Evolutionary conservation across 2,113 vertebrate genomes (phyloP), one percentile per base, ranked within the genome.

Genomic region (Cromileptes altivelis): DNA sequence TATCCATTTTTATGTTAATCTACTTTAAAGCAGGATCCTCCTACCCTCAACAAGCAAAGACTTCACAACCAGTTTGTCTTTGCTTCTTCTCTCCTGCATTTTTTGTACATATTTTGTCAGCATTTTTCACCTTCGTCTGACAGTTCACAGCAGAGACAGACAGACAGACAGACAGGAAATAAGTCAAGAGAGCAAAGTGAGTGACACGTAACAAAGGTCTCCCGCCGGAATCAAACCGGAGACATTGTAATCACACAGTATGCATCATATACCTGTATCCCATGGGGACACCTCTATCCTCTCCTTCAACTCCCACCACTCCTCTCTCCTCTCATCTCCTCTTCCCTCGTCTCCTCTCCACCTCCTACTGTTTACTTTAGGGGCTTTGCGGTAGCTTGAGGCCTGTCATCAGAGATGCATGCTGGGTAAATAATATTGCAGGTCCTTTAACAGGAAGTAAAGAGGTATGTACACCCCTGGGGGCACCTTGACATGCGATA

Each of bases 381-480:
- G 69, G 82, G 61, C 74, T 68, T 17, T 12, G 61, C 77, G 80
- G 82, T 67, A 87, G 79, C 88, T 84, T 70, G 85, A 91, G 87
- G 86, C 75, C 81, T 91, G 86, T 89, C 86, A 81, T 80, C 71
- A 64, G 60, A 85, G 75, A 88, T 84, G 57, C 85, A 81, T 88
- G 71, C 87, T 84, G 86, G 82, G 87, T 92, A 95, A 95, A 95
- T 91, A 94, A 93, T 93, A 90, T 88, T 76, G 58, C 53, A 82
- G 65, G 71, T 83, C 61, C 75, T 91, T 91, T 75, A 89, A 87
- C 81, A 84, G 78, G 53, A 85, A 57, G 71, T 87, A 79, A 88
- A 92, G 88, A 91, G 70, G 49, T 67, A 60, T 15, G 14, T 1
- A 27, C 18, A 75, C 80, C 86, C 80, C 82, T 80, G 74, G 85